Base-by-base conservation (phyloP, 1,140 invertebrate species). In the Procambarus virginalis region DNA sequence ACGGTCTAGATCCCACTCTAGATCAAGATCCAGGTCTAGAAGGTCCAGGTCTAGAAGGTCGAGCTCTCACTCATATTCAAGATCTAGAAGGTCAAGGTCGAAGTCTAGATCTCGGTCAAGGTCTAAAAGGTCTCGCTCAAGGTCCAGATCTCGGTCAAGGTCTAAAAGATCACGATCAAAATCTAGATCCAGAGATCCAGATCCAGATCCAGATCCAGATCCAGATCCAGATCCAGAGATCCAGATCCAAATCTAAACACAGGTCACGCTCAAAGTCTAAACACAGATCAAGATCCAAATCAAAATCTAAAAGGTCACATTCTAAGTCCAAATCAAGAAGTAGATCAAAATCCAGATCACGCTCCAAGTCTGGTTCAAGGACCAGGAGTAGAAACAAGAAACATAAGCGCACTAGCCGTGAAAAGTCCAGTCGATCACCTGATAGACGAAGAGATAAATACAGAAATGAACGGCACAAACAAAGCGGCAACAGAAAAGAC, bases 221-320 rank as follows among this genome's bases (percentile, higher is more conserved):
- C 51, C n/a, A 83, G 79, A 60, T 83, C 86, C n/a, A 89, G 79
- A 6, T 89, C 87, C 45, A 87, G 58, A 83, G 64, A 64, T 84
- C 82, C 6, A 82, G 79, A 64, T 88, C 78, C 14, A 88, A 73
- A 73, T 34, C 34, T 34, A 34, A 34, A 34, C 34, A 34, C 34
- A 75, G 64, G n/a, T 75, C 64, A 48, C 68, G 46, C 51, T 89
- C 86, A 14, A 86, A 70, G n/a, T 86, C 85, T 8, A 86, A 73
- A 45, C 58, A 49, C 2, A 58, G 49, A 58, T 86, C 84, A 3
- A 58, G 58, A 55, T 86, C 84, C 34, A 89, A 58, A 45, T 75
- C 78, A n/a, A 82, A 60, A 48, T 34, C n/a, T 14, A 34, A 5
- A 76, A 45, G 45, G 12, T 86, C 84, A 86, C 55, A 48, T 9